Evolutionary conservation across 2,797 vertebrate genomes (phyloP).

Genomic region (Gymnoscopelus braueri): DNA sequence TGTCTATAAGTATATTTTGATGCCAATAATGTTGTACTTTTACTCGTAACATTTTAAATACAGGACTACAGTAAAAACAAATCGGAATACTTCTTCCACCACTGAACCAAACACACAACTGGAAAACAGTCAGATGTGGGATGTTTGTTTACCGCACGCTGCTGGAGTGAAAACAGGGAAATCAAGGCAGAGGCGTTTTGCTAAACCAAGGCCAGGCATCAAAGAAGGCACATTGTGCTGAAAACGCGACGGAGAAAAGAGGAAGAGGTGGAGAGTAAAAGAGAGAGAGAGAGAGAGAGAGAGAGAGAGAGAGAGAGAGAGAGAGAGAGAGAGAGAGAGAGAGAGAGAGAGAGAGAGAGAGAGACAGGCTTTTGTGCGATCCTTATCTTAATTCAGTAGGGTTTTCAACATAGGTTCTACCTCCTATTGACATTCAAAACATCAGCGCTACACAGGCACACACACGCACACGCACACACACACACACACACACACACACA

Average conservation of each 20-base stretch:
- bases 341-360: constrained; percentile 41
- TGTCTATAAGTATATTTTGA: no score
- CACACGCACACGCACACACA: constrained; percentile 25
- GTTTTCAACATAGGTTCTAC: constrained; percentile 78
- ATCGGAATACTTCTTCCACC: background rate
- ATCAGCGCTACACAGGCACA: constrained; percentile 53
- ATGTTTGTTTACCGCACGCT: constrained; percentile 44
- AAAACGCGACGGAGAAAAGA: constrained; percentile 23
- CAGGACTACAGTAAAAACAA: no score
- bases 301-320: constrained; percentile 42
- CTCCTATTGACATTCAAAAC: constrained; percentile 84
- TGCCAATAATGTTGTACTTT: no score
- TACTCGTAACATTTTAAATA: no score
- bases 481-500: constrained; percentile 20
- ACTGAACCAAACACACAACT: constrained; percentile 50
- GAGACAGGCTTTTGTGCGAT: constrained; percentile 76
- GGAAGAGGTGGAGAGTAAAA: background rate
- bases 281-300: constrained; percentile 31
- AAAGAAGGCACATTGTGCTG: constrained; percentile 61
- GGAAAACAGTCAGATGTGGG: constrained; percentile 43
- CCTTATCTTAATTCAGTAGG: constrained; percentile 81
- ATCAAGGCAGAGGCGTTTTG: constrained; percentile 48
- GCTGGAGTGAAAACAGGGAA: constrained; percentile 57
- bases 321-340: background rate
- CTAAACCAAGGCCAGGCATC: constrained; percentile 58